Base-by-base conservation (phyloP, 2,888 invertebrate species). In the Eilema sororculum region DNA sequence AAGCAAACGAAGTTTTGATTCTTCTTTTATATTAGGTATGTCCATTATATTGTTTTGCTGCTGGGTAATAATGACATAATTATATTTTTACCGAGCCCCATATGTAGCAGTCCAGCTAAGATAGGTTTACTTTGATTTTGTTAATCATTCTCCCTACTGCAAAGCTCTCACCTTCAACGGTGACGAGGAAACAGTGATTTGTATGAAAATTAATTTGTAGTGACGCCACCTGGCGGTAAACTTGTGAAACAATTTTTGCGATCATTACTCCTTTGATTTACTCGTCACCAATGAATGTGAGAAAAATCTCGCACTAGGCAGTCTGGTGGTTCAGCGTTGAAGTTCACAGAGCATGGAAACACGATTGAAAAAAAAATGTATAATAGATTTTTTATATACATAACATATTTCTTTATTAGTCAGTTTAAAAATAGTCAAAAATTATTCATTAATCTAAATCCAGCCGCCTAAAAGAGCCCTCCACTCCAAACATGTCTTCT, bases 381-480 rank as follows among this genome's bases (percentile, higher is more conserved):
- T 2, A 52, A 8, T 2, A 52, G n/a, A n/a, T 52, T n/a, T 52
- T 9, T 25, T n/a, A 16, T 58, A 52, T 46, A 52, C n/a, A 52
- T 58, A 28, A 58, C 28, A 28, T 16, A 28, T 58, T 28, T 58
- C 5, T 28, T 13, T 24, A 58, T 28, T n/a, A n/a, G n/a, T n/a
- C n/a, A n/a, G n/a, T n/a, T 16, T 0, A 52, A 52, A 52, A 52
- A 1, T 52, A 2, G n/a, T 52, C 6, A 20, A 5, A 46, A 58
- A 58, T 28, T n/a, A n/a, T 16, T 30, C n/a, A 30, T 60, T 69
- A 86, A 69, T 87, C 86, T 60, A 85, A 81, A 16, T 86, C 84
- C 12, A 95, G 83, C 75, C 93, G 87, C 73, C 94, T 85, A 80
- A 95, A 95, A n/a, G 94, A 93, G 4, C 95, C 95, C 67, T 95